Conservation (phyloP, 1,140 invertebrate species). For the Bombus soroeensis region DNA sequence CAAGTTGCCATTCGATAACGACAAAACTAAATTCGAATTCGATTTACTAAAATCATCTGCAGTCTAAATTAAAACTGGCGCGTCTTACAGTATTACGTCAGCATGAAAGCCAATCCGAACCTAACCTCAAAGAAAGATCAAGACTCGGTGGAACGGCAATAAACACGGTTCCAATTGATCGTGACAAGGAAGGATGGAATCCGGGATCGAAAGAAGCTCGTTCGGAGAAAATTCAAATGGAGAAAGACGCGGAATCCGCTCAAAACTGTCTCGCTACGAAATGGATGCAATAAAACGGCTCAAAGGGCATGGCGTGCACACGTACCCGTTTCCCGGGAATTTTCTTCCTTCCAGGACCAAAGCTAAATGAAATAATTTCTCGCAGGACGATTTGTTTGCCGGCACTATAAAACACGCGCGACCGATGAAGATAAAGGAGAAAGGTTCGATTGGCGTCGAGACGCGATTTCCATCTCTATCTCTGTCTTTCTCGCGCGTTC, state of each 20-base stretch:
- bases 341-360: neutral
- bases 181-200: neutral
- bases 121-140: conserved; percentile 17
- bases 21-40: too few relatives aligned
- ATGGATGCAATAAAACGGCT: conserved; percentile 42
- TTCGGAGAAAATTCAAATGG: conserved; percentile 18
- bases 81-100: neutral
- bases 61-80: neutral
- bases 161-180: conserved; percentile 16
- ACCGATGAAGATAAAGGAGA: conserved; percentile 37
- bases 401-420: conserved; percentile 36
- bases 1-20: too few relatives aligned
- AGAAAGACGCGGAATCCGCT: conserved; percentile 19
- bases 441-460: conserved; percentile 34
- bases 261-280: conserved; percentile 18
- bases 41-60: neutral
- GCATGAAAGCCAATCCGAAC: conserved; percentile 18
- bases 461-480: conserved; percentile 8
- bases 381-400: conserved; percentile 45
- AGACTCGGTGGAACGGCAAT: neutral
- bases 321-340: neutral
- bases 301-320: conserved; percentile 1
- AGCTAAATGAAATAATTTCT: conserved; percentile 52
- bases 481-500: too few relatives aligned
- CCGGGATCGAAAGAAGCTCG: neutral